Evolutionary conservation across 2,797 vertebrate species (phyloP).

Genomic region (Lophotriccus pileatus): DNA sequence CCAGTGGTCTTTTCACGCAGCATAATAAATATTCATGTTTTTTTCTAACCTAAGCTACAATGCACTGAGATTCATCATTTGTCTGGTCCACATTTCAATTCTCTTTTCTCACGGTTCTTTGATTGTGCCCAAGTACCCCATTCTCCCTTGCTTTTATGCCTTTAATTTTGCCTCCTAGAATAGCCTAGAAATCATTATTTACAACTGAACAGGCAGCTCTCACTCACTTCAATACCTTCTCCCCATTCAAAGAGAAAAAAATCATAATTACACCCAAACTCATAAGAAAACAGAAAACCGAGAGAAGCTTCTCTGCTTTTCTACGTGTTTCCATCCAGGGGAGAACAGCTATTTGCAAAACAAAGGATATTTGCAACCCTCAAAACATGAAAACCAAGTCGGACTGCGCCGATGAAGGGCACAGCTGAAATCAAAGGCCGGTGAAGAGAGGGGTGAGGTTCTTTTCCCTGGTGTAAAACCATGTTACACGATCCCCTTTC

Average conservation of each 20-base stretch:
- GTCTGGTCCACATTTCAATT: neutral
- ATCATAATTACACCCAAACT: neutral
- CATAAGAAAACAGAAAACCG: neutral
- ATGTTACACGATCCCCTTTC: neutral
- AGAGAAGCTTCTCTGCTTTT: neutral
- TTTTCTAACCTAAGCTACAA: neutral
- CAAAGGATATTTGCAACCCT: neutral
- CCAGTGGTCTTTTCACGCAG: neutral
- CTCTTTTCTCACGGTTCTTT: neutral
- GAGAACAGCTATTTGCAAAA: neutral
- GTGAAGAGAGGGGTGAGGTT: fast-evolving
- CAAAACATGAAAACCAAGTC: neutral
- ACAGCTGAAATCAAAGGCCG: neutral
- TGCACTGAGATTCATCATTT: neutral
- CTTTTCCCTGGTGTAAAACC: neutral
- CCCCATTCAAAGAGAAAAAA: neutral
- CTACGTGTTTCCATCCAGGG: neutral
- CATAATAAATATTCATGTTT: neutral
- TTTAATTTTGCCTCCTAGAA: slow-evolving; percentile 18
- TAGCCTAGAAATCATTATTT: neutral
- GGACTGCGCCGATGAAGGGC: neutral
- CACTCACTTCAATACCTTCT: neutral
- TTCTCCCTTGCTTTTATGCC: slow-evolving; percentile 13
- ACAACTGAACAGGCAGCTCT: neutral
- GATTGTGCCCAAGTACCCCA: slow-evolving; percentile 5